phyloP scores from a whole-genome alignment of 53 echinoderm and acorn worm species.

The Echinarachnius parma region DNA sequence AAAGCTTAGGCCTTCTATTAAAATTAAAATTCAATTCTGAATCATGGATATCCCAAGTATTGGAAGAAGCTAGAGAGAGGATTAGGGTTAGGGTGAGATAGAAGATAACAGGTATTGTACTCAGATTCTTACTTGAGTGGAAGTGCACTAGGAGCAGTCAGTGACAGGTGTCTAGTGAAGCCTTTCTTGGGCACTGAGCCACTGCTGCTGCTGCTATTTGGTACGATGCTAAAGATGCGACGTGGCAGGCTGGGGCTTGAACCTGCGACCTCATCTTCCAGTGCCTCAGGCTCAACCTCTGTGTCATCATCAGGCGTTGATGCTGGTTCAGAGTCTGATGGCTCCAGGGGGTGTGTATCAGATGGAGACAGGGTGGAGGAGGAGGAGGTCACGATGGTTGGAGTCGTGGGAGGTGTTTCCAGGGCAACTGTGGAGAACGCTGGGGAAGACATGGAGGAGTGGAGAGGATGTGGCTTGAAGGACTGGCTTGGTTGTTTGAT shows the following conservation, averaged over 20 bases:
- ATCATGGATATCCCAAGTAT: too few species aligned
- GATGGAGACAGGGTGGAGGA: neutral
- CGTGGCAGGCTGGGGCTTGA: neutral
- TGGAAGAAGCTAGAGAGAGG: too few species aligned
- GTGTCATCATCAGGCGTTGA: neutral
- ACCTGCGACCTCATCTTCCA: neutral
- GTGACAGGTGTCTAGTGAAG: conserved; percentile 23
- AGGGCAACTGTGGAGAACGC: conserved; percentile 38
- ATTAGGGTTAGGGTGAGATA: too few species aligned
- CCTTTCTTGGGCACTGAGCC: conserved; percentile 9
- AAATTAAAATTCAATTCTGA: too few species aligned
- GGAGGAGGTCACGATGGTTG: conserved; percentile 38
- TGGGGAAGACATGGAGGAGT: conserved; percentile 18
- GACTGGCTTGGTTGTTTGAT: conserved; percentile 30
- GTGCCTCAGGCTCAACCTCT: neutral
- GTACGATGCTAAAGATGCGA: conserved; percentile 19
- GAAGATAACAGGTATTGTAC: too few species aligned
- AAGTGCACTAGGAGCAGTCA: conserved; percentile 10
- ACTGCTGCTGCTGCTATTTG: conserved; percentile 15
- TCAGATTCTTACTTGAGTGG: conserved; percentile 40
- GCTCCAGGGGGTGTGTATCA: neutral
- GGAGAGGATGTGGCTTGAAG: conserved; percentile 8
- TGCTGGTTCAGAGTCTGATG: neutral
- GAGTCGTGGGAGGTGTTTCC: conserved; percentile 22
- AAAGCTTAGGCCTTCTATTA: too few species aligned